These are phyloP conservation scores for Novumbra hubbsi DNA, from an alignment of 2,797 vertebrate genomes.

Conservation along the genomic window DNA sequence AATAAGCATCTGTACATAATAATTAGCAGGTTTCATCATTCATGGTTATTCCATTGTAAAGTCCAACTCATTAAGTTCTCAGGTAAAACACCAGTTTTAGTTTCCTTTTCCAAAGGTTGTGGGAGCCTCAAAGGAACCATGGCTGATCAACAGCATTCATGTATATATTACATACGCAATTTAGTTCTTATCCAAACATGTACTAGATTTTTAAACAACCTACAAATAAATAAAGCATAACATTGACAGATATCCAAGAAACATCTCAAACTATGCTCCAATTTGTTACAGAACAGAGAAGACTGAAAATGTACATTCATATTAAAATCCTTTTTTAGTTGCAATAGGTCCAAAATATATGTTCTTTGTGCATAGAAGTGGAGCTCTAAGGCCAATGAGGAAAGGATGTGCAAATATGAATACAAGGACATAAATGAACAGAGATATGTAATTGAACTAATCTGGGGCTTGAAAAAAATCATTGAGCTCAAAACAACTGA, in stretches of 20 bases:
- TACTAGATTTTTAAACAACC: constrained; percentile 54
- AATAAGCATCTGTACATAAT: constrained; percentile 54
- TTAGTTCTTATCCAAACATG: constrained; percentile 33
- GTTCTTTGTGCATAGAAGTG: constrained; percentile 71
- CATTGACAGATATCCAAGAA: constrained; percentile 62
- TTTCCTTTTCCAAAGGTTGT: constrained; percentile 32
- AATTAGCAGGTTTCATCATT: constrained; percentile 27
- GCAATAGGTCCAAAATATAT: constrained; percentile 35
- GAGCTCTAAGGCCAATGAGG: constrained; percentile 71
- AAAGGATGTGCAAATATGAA: constrained; percentile 5
- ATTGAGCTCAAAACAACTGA: background rate
- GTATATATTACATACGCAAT: constrained; percentile 61
- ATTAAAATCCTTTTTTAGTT: constrained; percentile 47
- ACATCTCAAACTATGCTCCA: constrained; percentile 57
- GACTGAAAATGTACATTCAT: constrained; percentile 62
- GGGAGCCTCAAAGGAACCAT: constrained; percentile 54
- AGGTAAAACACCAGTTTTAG: constrained; percentile 35
- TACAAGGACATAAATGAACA: constrained; percentile 19
- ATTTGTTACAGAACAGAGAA: constrained; percentile 54
- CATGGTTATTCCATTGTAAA: constrained; percentile 43
- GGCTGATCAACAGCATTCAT: constrained; percentile 74
- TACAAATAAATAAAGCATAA: constrained; percentile 65
- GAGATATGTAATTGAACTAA: background rate
- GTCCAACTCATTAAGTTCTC: constrained; percentile 52
- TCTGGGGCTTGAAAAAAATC: background rate